These are phyloP conservation scores for Tolmerus cingulatus DNA, from an alignment of 2,888 invertebrate genomes.

Conservation along the genomic window DNA sequence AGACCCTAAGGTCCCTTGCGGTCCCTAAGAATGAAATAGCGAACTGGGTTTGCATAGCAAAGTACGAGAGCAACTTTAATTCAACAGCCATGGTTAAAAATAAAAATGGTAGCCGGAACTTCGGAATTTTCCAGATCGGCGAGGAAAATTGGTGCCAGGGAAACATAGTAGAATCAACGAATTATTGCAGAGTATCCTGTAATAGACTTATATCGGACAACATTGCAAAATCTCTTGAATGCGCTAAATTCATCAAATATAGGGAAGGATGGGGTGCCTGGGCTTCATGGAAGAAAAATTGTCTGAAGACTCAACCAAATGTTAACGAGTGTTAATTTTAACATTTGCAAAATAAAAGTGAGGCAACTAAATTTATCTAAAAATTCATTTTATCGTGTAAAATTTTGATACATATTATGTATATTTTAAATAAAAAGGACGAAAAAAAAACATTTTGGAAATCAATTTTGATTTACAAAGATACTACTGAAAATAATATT, in stretches of 20 bases:
- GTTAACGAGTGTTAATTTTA: background rate
- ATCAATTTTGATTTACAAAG: no score
- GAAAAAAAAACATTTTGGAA: no score
- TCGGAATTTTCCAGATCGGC: constrained; percentile 62
- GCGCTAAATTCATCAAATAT: constrained; percentile 50
- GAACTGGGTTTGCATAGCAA: constrained; percentile 58
- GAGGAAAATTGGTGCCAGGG: constrained; percentile 60
- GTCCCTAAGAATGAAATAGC: constrained; percentile 56
- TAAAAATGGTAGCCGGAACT: constrained; percentile 64
- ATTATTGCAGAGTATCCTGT: constrained; percentile 59
- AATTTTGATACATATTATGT: no score
- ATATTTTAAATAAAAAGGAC: no score
- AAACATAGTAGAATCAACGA: constrained; percentile 51
- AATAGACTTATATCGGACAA: constrained; percentile 56
- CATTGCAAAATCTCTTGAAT: constrained; percentile 54
- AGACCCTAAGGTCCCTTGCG: constrained; percentile 58
- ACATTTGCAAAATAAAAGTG: background rate
- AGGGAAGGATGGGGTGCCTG: constrained; percentile 51
- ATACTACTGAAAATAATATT: no score
- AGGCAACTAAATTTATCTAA: no score
- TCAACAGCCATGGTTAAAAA: constrained; percentile 64
- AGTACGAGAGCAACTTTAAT: constrained; percentile 60
- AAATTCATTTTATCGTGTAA: no score
- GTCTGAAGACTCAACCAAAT: constrained; percentile 35
- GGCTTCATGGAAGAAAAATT: constrained; percentile 51